These are phyloP conservation scores for Hecatera dysodea DNA, from an alignment of 2,888 invertebrate species.

Conservation along the genomic window DNA sequence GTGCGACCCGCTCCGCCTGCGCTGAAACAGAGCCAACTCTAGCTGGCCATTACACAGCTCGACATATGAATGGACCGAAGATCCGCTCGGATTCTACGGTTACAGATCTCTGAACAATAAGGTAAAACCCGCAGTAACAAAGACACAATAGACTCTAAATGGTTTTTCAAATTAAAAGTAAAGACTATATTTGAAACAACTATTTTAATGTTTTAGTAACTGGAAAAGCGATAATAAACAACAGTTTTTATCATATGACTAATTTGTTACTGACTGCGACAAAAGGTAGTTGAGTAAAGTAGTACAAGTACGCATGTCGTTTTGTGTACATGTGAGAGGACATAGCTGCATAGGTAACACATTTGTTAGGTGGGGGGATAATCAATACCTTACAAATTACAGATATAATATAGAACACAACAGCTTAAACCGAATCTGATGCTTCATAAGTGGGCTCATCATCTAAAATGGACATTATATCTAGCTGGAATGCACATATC, in stretches of 20 bases:
- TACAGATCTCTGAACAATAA: slow-evolving; percentile 72
- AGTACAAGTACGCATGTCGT: slow-evolving; percentile 46
- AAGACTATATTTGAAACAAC: slow-evolving; percentile 50
- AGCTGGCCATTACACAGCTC: slow-evolving; percentile 79
- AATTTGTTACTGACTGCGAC: slow-evolving; percentile 41
- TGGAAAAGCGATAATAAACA: slow-evolving; percentile 38
- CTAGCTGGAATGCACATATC: slow-evolving; percentile 6
- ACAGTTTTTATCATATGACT: slow-evolving; percentile 51
- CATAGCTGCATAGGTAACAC: slow-evolving; percentile 13
- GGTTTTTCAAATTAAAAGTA: slow-evolving; percentile 60
- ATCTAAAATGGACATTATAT: slow-evolving; percentile 10
- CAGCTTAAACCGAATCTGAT: slow-evolving; percentile 21
- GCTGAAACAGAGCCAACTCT: slow-evolving; percentile 87
- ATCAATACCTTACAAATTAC: background rate
- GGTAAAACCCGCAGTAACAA: slow-evolving; percentile 61
- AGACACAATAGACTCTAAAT: slow-evolving; percentile 65
- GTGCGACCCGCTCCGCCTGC: slow-evolving; percentile 76
- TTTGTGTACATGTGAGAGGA: slow-evolving; percentile 30
- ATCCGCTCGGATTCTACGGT: slow-evolving; percentile 76
- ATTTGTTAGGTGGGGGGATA: slow-evolving; percentile 19
- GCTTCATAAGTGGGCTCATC: slow-evolving; percentile 3
- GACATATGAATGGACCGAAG: slow-evolving; percentile 83
- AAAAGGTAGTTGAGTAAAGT: slow-evolving; percentile 53
- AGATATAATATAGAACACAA: background rate
- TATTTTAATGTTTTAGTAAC: slow-evolving; percentile 47